These are phyloP conservation scores for Urocolius indicus DNA, from an alignment of 2,113 vertebrate genomes.

Conservation along the genomic window DNA sequence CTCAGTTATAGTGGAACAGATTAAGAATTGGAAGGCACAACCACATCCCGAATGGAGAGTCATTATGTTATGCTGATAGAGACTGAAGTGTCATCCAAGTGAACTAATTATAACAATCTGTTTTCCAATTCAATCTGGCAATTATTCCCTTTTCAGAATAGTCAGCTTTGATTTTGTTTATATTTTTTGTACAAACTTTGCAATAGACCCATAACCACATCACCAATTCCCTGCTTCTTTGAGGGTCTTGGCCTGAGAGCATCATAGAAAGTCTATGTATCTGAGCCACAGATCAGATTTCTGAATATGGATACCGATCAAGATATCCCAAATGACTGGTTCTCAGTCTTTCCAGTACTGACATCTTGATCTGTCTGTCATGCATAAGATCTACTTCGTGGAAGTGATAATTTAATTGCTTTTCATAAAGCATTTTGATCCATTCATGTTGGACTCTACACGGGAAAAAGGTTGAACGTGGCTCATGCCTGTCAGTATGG, in stretches of 20 bases:
- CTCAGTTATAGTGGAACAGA: slow-evolving; percentile 5
- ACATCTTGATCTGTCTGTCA: not conserved
- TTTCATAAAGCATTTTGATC: not conserved
- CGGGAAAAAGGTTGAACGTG: not conserved
- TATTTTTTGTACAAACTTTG: not conserved
- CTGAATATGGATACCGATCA: not conserved
- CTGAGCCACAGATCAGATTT: not conserved
- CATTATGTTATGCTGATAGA: not conserved
- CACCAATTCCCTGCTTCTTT: not conserved
- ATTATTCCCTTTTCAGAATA: slow-evolving; percentile 19
- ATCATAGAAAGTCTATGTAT: not conserved
- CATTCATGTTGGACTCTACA: not conserved
- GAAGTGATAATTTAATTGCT: not conserved
- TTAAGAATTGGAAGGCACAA: slow-evolving; percentile 4
- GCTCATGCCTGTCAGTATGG: not conserved
- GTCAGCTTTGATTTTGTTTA: slow-evolving; percentile 4
- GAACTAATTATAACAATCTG: slow-evolving; percentile 15
- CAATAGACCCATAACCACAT: not conserved
- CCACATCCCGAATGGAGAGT: not conserved
- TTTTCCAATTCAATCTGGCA: not conserved
- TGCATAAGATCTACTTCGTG: not conserved
- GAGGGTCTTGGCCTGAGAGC: not conserved
- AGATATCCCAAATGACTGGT: not conserved
- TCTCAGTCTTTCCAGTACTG: not conserved
- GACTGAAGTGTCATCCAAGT: slow-evolving; percentile 19